Evolutionary conservation across 2,888 invertebrate genomes (phyloP), one percentile per base, ranked within the genome.

Genomic region (Trypoxylon attenuatum): DNA sequence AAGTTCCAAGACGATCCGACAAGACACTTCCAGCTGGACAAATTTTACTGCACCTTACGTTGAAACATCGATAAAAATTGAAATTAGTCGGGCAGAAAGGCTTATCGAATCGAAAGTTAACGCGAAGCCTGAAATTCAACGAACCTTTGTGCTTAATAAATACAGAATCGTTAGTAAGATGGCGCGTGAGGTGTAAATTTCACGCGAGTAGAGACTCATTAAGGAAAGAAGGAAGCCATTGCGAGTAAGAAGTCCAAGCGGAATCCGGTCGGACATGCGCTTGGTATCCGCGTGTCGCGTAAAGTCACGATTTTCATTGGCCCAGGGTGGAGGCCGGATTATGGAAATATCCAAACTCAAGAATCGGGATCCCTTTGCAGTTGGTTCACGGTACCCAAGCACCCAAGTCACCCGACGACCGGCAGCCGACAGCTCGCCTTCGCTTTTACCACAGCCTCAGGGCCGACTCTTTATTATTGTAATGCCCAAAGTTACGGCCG

Each of bases 391-490:
- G n/a, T n/a, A n/a, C n/a, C n/a, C n/a, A n/a, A n/a, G n/a, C n/a
- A n/a, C n/a, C n/a, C n/a, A n/a, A n/a, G n/a, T n/a, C n/a, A n/a
- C n/a, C n/a, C n/a, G n/a, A 4, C 33, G 13, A 5, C 33, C 6
- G 46, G 38, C 55, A 62, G 59, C 58, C 71, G 45, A 54, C 62
- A 42, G 33, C 66, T 58, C 59, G 58, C 41, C 67, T 21, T 42
- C 47, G 22, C 33, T 21, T 38, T 58, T 52, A 43, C 22, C 16
- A 53, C 52, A 64, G 73, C 71, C 70, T 77, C 78, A 79, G 81
- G 80, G 77, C 69, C 78, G 78, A 73, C 79, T 82, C 83, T 85
- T 85, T 84, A 85, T 85, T 85, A 85, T 85, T 84, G 83, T 85
- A 84, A 85, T 85, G 73, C 84, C 79, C 73, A 51, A 82, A 85